These are phyloP conservation scores for Hycleus cichorii DNA, from an alignment of 1,140 invertebrate species.

Conservation along the genomic window DNA sequence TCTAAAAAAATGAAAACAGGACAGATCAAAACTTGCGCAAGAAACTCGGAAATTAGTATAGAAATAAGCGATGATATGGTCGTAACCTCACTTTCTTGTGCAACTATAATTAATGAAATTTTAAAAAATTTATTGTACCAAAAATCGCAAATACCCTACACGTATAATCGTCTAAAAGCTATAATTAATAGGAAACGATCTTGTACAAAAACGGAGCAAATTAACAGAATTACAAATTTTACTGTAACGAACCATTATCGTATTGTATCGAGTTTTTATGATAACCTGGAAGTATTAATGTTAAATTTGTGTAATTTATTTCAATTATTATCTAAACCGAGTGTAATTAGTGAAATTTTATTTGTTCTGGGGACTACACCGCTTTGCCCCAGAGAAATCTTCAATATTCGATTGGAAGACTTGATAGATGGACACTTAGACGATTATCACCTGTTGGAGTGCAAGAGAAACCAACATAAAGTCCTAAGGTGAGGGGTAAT, in stretches of 20 bases:
- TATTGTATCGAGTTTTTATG: slow-evolving; percentile 21
- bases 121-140: slow-evolving; percentile 26
- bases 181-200: slow-evolving; percentile 21
- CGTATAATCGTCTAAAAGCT: slow-evolving; percentile 23
- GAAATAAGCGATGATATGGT: neutral
- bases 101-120: slow-evolving; percentile 25
- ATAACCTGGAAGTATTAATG: slow-evolving; percentile 21
- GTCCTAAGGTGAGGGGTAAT: slow-evolving; percentile 20
- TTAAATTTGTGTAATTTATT: slow-evolving; percentile 10
- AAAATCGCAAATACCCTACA: slow-evolving; percentile 28
- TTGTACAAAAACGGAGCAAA: slow-evolving; percentile 5
- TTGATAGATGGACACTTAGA: slow-evolving; percentile 20
- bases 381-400: slow-evolving; percentile 22
- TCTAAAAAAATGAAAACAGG: no score
- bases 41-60: no score
- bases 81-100: slow-evolving; percentile 23
- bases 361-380: slow-evolving; percentile 10
- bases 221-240: slow-evolving; percentile 13
- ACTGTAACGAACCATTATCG: slow-evolving; percentile 21
- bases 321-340: no score
- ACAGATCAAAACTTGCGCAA: no score
- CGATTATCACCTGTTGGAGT: slow-evolving; percentile 19
- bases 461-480: slow-evolving; percentile 22
- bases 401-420: slow-evolving; percentile 18
- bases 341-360: slow-evolving; percentile 9